Base-by-base conservation (phyloP, 2,113 vertebrate species). In the Calyptomena viridis region DNA sequence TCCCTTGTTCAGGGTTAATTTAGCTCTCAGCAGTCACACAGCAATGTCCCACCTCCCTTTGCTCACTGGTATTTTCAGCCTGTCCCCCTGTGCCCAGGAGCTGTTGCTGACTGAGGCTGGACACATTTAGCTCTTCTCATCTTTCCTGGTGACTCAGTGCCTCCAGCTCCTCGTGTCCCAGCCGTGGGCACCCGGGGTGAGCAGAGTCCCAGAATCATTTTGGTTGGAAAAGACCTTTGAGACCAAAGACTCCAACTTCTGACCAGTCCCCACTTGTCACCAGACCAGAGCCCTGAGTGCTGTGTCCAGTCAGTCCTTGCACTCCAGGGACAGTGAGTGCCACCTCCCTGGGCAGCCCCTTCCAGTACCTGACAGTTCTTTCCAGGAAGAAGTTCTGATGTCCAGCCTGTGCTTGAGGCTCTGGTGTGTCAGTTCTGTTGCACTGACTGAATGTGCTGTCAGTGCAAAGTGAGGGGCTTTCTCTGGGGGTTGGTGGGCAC, bases 91-190 rank as follows among this genome's bases (percentile, higher is more conserved):
- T 71, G 76, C 92, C 66, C 52, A 3, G 2, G 8, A 55, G 76
- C 52, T 81, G 4, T 3, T 63, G 40, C 49, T 76, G 63, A 8
- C 62, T 8, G 30, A 33, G 50, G 85, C 78, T 49, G 10, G 76
- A 67, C 52, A 13, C 42, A 92, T 96, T 94, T 95, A 97, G 95
- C 91, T 82, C 87, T 76, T 94, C 96, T 96, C 46, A 79, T 95
- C 84, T 89, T 68, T 58, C 84, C 77, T 82, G 80, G 66, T 68
- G 84, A 82, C 60, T 94, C 91, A 66, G 84, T 18, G 73, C 73
- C 59, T 39, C 75, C 49, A 53, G 44, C 66, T 69, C 68, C 73
- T 23, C 6, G 1, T 9, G 30, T 25, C 60, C 23, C 68, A 44
- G 60, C 68, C 28, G 14, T 15, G 23, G 39, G 52, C 52, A 39